phyloP scores from a whole-genome alignment of 2,888 invertebrate species.

The Luffia ferchaultella region DNA sequence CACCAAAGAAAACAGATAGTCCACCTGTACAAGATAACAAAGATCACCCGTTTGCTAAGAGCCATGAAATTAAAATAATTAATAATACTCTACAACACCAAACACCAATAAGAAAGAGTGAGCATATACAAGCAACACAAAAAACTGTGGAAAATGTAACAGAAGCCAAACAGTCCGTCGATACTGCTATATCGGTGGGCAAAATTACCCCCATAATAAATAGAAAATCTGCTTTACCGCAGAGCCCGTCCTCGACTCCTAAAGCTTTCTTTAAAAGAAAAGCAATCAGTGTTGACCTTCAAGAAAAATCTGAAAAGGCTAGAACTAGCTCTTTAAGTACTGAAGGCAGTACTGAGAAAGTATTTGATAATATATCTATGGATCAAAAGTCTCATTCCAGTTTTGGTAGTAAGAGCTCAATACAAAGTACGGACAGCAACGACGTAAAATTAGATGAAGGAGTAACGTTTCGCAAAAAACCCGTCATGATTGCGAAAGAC shows the following conservation, averaged over 20 bases:
- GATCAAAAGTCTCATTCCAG: constrained; percentile 56
- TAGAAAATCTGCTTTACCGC: constrained; percentile 29
- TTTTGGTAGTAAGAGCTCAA: constrained; percentile 56
- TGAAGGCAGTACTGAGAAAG: constrained; percentile 51
- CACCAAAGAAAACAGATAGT: constrained; percentile 54
- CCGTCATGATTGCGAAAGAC: constrained; percentile 45
- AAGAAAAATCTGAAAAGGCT: constrained; percentile 47
- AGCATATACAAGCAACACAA: neutral
- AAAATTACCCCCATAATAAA: constrained; percentile 24
- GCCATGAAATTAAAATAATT: constrained; percentile 23
- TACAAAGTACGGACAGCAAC: constrained; percentile 53
- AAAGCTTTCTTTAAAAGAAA: constrained; percentile 62
- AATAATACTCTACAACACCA: constrained; percentile 5
- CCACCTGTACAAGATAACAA: constrained; percentile 20
- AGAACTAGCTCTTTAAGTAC: constrained; percentile 47
- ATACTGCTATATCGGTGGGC: neutral
- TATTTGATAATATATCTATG: constrained; percentile 52
- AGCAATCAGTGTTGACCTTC: constrained; percentile 61
- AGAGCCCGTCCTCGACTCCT: constrained; percentile 42
- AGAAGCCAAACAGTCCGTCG: constrained; percentile 24
- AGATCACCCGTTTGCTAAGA: constrained; percentile 25
- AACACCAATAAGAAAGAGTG: neutral
- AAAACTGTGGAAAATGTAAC: constrained; percentile 10
- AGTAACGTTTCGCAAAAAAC: constrained; percentile 67
- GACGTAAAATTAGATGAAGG: constrained; percentile 40